Conservation (phyloP, 2,113 vertebrate species). For the Myxocyprinus asiaticus region DNA sequence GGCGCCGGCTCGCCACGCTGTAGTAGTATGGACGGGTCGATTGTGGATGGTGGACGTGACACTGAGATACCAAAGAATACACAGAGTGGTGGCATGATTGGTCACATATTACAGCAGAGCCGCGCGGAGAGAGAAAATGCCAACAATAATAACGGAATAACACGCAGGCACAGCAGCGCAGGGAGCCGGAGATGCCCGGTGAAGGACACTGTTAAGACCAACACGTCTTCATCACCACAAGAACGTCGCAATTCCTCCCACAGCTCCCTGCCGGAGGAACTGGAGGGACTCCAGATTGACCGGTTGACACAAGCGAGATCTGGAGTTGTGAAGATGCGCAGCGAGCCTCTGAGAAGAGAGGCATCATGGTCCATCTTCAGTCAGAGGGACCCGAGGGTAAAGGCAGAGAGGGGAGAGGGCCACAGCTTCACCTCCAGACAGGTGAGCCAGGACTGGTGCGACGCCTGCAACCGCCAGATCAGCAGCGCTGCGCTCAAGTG, state of each 20-base stretch:
- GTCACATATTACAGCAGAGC: not conserved
- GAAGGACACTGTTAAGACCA: slow-evolving; percentile 24
- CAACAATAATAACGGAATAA: slow-evolving; percentile 44
- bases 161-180: not conserved
- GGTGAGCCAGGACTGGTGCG: slow-evolving; percentile 83
- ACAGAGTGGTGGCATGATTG: not conserved
- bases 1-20: slow-evolving; percentile 23
- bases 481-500: slow-evolving; percentile 79
- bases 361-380: slow-evolving; percentile 85
- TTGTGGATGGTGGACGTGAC: not conserved
- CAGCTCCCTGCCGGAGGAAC: slow-evolving; percentile 41
- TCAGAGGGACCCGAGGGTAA: slow-evolving; percentile 74
- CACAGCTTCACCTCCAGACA: slow-evolving; percentile 75
- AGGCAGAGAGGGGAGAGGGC: slow-evolving; percentile 77
- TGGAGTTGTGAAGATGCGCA: slow-evolving; percentile 72
- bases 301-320: slow-evolving; percentile 71
- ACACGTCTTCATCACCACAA: not conserved
- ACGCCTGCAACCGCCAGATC: slow-evolving; percentile 82
- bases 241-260: not conserved
- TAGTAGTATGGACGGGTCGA: not conserved
- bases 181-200: slow-evolving; percentile 10
- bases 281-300: slow-evolving; percentile 57
- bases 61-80: not conserved
- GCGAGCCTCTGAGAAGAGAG: slow-evolving; percentile 76
- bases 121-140: slow-evolving; percentile 30